Base-by-base conservation (phyloP, 2,797 vertebrate species). In the Xyrichtys novacula region DNA sequence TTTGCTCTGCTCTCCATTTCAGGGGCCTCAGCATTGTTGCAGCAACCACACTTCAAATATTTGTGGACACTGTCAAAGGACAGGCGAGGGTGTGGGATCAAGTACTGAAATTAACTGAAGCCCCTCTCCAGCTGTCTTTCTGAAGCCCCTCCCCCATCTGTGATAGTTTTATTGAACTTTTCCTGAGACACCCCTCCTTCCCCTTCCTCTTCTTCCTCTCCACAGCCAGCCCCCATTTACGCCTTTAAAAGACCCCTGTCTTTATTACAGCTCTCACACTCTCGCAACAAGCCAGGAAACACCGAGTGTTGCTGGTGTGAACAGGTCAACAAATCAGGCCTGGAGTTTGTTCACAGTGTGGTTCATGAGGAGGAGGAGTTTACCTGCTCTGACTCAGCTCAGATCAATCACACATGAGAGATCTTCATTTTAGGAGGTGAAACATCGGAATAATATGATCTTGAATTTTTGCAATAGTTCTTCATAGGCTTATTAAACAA, bases 41-140 rank as follows among this genome's bases (percentile, higher is more conserved):
- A 80, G 85, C 50, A 56, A 85, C 89, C 91, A 88, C 91, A 92
- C 91, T 93, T 91, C 91, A 92, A 91, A 94, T 93, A 91, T 93
- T 91, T 91, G 92, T 69, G 83, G 81, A 77, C 85, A 80, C 63
- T 52, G 76, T 77, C 56, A 62, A 71, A 76, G 82, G 86, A 91
- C 85, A 85, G 77, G 83, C 87, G 40, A 84, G 87, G 83, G 85
- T 90, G 85, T 86, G 82, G 85, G 89, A 93, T 93, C 88, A 91
- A 92, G 88, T 84, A 87, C 88, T 89, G 86, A 87, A 89, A 92
- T 94, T 78, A 90, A 89, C 85, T 89, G 80, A 84, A 93, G 90
- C 82, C 71, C 78, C 89, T 86, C 84, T 90, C 81, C 57, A 80
- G 74, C 77, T 63, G 75, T 74, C 71, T 65, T 74, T 77, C 77